These are phyloP conservation scores for Eulacestoma nigropectus DNA, from an alignment of 2,113 vertebrate species.

Conservation along the genomic window DNA sequence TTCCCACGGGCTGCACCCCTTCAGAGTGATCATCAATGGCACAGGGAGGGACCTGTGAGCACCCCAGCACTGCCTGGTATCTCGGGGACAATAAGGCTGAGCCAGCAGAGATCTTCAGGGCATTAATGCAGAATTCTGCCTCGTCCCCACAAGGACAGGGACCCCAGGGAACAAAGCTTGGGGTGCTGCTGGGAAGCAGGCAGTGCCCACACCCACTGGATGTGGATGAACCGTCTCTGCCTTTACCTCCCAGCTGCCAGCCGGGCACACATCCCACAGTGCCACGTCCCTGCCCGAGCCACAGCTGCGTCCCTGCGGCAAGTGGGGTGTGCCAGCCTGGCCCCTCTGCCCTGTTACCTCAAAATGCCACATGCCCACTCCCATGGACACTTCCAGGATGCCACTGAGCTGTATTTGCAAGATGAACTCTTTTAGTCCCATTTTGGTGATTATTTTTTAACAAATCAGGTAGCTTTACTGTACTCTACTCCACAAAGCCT, in stretches of 20 bases:
- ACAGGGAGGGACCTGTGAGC: background rate
- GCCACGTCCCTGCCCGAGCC: fast-evolving
- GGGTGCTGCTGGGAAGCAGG: background rate
- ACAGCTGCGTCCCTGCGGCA: fast-evolving
- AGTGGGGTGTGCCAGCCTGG: background rate
- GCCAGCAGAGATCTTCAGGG: background rate
- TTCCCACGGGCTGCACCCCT: fast-evolving
- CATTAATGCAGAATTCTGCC: background rate
- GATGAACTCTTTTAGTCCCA: background rate
- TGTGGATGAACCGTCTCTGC: fast-evolving
- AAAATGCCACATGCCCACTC: background rate
- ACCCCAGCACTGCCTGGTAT: background rate
- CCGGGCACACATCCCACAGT: fast-evolving
- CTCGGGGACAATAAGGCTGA: background rate
- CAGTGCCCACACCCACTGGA: background rate
- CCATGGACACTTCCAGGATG: background rate
- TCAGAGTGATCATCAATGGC: fast-evolving
- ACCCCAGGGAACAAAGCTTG: background rate
- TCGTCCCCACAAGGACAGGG: background rate
- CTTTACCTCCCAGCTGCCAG: background rate
- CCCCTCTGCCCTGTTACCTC: background rate
- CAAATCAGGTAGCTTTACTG: fast-evolving
- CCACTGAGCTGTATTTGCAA: background rate
- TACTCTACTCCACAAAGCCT: background rate
- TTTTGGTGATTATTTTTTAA: background rate